Base-by-base conservation (phyloP, 2,113 vertebrate genomes). In the Corvus cornix region DNA sequence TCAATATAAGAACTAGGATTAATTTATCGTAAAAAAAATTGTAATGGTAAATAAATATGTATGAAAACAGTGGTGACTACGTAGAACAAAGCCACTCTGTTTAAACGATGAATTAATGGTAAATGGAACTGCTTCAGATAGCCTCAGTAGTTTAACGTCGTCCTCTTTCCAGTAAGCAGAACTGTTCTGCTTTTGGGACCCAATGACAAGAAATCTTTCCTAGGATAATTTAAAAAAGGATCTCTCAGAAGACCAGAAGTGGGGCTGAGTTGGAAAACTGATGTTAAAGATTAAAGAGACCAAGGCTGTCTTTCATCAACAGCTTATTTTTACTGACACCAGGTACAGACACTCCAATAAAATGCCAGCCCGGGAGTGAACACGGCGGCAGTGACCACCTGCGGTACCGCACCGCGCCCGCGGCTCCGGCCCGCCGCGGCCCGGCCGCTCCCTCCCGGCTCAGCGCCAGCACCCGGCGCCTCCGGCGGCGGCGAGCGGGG, bases 361-460 rank as follows among this genome's bases (percentile, higher is more conserved):
- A 20, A 59, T 0, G 33, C 26, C 31, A 70, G 26, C 12, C 28
- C 5, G 5, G 16, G 13, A 27, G 13, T 1, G 18, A 56, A 4
- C 2, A 9, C 35, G 13, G 31, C 31, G 7, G 19, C 39, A 35
- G 9, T 0, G 22, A 8, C 10, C 30, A 3, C 49, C 23, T 0
- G 7, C 22, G 5, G 7, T 1, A 6, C 53, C 3, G 39, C 68
- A 3, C 8, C 1, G 49, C 20, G 10, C 16, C 10, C 48, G 7
- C 74, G 17, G 2, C 30, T 19, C 20, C 80, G 4, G 0, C 27
- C 4, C 14, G 7, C 1, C 15, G 33, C 28, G 5, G 15, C 22
- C 4, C 11, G 7, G 41, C 7, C 4, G 17, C 63, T 9, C 18
- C 30, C 10, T 0, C 16, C 39, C 4, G 17, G 9, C 19, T 22